Evolutionary conservation across 2,113 vertebrate genomes (phyloP), one percentile per base, ranked within the genome.

Genomic region (Craseonycteris thonglongyai): DNA sequence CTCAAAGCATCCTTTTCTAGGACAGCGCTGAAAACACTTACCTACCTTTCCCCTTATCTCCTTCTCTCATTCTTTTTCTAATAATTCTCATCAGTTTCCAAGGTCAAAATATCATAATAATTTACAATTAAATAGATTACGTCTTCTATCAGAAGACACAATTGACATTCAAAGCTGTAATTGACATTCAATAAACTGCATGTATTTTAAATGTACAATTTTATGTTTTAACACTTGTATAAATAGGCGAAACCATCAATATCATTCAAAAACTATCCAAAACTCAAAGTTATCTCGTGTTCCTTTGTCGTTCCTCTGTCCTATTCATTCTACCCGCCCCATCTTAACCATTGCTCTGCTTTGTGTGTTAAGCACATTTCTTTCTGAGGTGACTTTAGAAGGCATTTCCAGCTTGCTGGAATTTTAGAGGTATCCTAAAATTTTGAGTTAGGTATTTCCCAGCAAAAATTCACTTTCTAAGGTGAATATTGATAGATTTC

Each of bases 361-460:
- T 83, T 14, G 19, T 14, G n/a, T n/a, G 26, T 42, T 79, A 47
- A 54, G 30, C 47, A 45, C 1, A 21, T 81, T 42, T 47, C 35
- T 95, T 59, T 63, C 40, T 84, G 10, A 83, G 21, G 21, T 76
- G 54, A 72, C 16, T 58, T 78, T 47, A 59, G 63, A 93, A 91
- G 38, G 7, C 33, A 6, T 88, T 79, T 26, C 51, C 13, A 84
- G 22, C 21, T 40, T 65, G 8, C 10, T 71, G 51, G 76, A 26
- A 40, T 79, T 84, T 88, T 88, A 68, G 58, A 65, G 47, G 22
- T 11, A 88, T 3, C 8, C 26, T 63, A 51, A 56, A 54, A 24
- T 56, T 78, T 83, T 84, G 35, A 61, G 11, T 40, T 79, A 33
- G 24, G 4, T 66, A 30, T 56, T 45, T 86, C 14, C 30, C 18